Evolutionary conservation across 2,888 invertebrate genomes (phyloP), one percentile per base, ranked within the genome.

Genomic region (Melieria picta): DNA sequence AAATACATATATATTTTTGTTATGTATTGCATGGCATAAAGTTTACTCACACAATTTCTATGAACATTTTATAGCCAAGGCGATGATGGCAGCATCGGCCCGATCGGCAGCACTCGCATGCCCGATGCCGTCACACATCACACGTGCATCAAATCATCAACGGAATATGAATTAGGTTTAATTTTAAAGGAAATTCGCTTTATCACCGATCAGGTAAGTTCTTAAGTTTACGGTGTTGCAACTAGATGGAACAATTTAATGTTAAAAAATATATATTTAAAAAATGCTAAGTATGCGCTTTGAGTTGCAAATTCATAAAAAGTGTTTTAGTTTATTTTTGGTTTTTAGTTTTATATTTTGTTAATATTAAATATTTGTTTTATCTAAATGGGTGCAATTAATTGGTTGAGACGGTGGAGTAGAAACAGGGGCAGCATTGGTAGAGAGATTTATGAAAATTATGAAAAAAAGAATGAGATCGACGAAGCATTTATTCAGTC

Each of bases 141-240:
- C 87, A 92, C 94, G 88, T 95, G 95, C 89, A 93, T 95, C 87
- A 87, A 86, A 82, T 86, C 87, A 80, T 94, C 95, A 88, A 94
- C 95, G 84, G 95, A 95, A 89, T 94, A 95, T 88, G 97, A 98
- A 90, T 92, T 98, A 89, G 93, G 95, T 84, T 92, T 95, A 88
- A 98, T 98, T 88, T 91, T 98, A 84, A 96, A 96, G 89, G 98
- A 98, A 90, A 91, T 95, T 87, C 92, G 94, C 87, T 94, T 93
- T 90, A 95, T 97, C 88, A 97, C 96, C 84, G 93, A 94, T 89
- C 93, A 94, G 89, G 91, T 94, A 88, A 87, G 89, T 81, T 68
- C n/a, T 30, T 61, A 9, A 9, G 43, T 62, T 70, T 47, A 30
- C 30, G 30, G 30, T 30, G 30, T 30, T 30, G 30, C 30, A 30